A percentile compares a stretch with the other conserved stretches of the same genome.
These are phyloP conservation scores for Drosophila merina DNA, from an alignment of 2,888 invertebrate species.

Conservation along the genomic window DNA sequence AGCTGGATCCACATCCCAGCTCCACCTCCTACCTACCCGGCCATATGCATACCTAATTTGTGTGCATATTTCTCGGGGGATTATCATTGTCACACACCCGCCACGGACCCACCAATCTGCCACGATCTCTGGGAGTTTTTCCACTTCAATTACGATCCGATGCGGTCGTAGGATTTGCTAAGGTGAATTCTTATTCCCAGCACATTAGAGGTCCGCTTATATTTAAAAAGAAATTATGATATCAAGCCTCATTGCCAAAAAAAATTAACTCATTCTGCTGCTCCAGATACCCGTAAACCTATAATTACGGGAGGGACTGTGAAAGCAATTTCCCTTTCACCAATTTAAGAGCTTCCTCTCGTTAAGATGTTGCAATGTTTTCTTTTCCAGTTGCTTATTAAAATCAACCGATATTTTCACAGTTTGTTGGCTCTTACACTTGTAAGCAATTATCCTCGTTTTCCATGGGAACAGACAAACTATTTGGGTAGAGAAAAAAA, in stretches of 20 bases:
- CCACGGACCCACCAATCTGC: conserved; percentile 15
- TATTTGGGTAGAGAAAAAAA: background rate
- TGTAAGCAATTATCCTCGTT: conserved; percentile 20
- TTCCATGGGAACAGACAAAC: conserved; percentile 20
- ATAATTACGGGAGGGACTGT: conserved; percentile 10
- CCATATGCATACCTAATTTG: conserved; percentile 70
- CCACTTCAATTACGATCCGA: conserved; percentile 45
- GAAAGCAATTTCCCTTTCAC: conserved; percentile 32
- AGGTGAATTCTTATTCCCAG: conserved; percentile 59
- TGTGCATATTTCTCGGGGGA: conserved; percentile 77
- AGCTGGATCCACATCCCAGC: background rate
- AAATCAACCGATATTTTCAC: conserved; percentile 25
- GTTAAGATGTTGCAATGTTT: conserved; percentile 5
- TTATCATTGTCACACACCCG: conserved; percentile 67
- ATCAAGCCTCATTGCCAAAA: background rate
- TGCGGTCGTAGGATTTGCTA: conserved; percentile 41
- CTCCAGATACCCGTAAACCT: conserved; percentile 1
- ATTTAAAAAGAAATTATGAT: too few species aligned
- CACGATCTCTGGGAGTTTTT: conserved; percentile 27
- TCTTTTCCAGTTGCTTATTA: conserved; percentile 10
- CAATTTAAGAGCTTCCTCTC: conserved; percentile 28
- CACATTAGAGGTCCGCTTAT: conserved; percentile 23
- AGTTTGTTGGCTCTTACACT: conserved; percentile 23
- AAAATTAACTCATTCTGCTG: background rate
- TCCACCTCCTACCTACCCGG: background rate